Base-by-base conservation (phyloP, 2,797 vertebrate species). In the Phylloscopus collybita region DNA sequence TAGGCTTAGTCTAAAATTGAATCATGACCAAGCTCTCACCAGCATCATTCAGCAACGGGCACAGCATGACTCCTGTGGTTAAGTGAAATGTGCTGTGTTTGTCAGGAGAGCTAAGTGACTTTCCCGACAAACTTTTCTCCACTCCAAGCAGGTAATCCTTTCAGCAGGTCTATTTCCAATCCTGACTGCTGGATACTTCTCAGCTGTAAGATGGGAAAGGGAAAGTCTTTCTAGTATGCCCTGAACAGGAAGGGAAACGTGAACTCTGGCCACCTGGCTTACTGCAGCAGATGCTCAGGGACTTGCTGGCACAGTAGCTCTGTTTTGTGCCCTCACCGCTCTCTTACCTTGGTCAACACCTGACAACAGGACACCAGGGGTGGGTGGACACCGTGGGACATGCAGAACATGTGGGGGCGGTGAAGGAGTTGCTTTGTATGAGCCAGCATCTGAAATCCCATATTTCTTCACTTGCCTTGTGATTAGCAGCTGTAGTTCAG, bases 171-270 rank as follows among this genome's bases (percentile, higher is more conserved):
- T 38, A 1, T 67, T 76, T 75, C 20, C 51, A 70, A 50, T 45
- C 74, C 64, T 2, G 5, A 3, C 57, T 64, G 42, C 49, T 66
- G 67, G 53, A 16, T 80, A 36, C 13, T 82, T 90, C 87, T 61
- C 69, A 82, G 61, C 30, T 57, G 4, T 53, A 53, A 50, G 60
- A n/a, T 25, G 30, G 13, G 30, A 62, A 80, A 78, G 22, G 64
- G 25, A 70, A 86, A 66, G 65, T 25, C 22, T 50, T 67, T 72
- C 51, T 42, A 10, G 9, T 16, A 3, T 66, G 10, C 23, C 57
- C 32, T 0, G 0, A 61, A 32, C n/a, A 83, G 44, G 5, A 34
- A 80, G 25, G 25, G 30, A 67, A 78, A 22, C 17, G 21, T 0
- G 1, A 56, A n/a, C 20, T 82, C 57, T 80, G 75, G 11, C 49